Conservation (phyloP, 2,113 vertebrate species). For the Thryonomys swinderianus region DNA sequence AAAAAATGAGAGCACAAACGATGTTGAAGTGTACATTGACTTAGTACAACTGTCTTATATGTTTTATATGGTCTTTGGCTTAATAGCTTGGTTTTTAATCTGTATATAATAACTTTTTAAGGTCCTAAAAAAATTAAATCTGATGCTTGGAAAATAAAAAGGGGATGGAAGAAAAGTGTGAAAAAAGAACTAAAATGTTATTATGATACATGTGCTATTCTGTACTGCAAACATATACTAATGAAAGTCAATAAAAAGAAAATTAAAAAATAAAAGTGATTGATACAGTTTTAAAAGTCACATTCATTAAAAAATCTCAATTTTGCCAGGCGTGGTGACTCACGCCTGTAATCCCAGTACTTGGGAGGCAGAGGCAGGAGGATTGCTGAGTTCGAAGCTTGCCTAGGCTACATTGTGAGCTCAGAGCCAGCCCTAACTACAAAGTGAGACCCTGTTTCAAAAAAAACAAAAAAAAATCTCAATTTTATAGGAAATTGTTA, state of each 20-base stretch:
- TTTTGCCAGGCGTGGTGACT: too few relatives aligned
- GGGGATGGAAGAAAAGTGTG: not conserved
- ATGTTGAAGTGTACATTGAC: not conserved
- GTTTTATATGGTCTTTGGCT: not conserved
- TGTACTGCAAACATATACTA: not conserved
- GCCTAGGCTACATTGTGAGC: too few relatives aligned
- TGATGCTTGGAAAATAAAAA: not conserved
- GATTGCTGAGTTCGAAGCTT: too few relatives aligned
- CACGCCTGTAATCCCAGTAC: too few relatives aligned
- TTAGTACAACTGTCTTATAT: not conserved
- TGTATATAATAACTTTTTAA: not conserved
- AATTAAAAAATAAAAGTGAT: not conserved
- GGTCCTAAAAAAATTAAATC: not conserved
- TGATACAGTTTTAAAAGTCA: not conserved
- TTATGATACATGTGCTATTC: not conserved
- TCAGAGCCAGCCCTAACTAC: too few relatives aligned
- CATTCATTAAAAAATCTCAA: slow-evolving; percentile 31
- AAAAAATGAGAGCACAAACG: too few relatives aligned
- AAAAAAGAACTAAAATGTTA: not conserved
- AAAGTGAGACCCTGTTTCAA: too few relatives aligned
- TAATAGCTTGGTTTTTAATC: not conserved
- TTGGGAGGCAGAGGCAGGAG: too few relatives aligned
- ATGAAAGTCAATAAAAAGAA: not conserved
- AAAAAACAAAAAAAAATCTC: too few relatives aligned
- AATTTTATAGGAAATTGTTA: not conserved